Conservation (phyloP, 2,888 invertebrate genomes). For the Euplexia lucipara region DNA sequence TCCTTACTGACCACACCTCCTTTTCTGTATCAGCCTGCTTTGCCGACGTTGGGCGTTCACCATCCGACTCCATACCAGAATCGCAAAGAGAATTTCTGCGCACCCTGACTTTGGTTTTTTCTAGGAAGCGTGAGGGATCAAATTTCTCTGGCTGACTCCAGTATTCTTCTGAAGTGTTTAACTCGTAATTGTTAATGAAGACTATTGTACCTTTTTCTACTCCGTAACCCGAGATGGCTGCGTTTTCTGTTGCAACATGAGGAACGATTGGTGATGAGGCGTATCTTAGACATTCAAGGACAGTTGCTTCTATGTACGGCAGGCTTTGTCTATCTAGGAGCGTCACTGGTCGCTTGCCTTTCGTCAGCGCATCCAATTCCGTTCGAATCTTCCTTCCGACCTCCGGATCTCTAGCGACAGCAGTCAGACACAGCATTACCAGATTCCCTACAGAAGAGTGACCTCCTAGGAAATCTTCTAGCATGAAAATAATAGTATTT, state of each 20-base stretch:
- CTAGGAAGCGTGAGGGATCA: slow-evolving; percentile 94
- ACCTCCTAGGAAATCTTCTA: slow-evolving; percentile 97
- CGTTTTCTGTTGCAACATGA: slow-evolving; percentile 95
- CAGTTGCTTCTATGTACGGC: slow-evolving; percentile 95
- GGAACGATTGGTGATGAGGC: slow-evolving; percentile 97
- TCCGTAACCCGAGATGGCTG: slow-evolving; percentile 93
- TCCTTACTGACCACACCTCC: slow-evolving; percentile 84
- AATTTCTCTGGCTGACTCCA: slow-evolving; percentile 94
- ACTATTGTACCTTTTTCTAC: slow-evolving; percentile 95
- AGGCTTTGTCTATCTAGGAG: slow-evolving; percentile 92
- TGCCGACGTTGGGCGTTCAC: slow-evolving; percentile 71
- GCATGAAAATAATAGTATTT: slow-evolving; percentile 95
- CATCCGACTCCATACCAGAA: slow-evolving; percentile 90
- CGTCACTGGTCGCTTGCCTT: slow-evolving; percentile 90
- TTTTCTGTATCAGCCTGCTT: slow-evolving; percentile 78
- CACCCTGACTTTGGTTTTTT: slow-evolving; percentile 78
- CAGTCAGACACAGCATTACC: slow-evolving; percentile 94
- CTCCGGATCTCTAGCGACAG: slow-evolving; percentile 92
- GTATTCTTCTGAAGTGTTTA: slow-evolving; percentile 94
- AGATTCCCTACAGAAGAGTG: slow-evolving; percentile 97
- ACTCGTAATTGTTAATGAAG: slow-evolving; percentile 95
- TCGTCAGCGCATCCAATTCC: slow-evolving; percentile 93
- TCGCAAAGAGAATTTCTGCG: slow-evolving; percentile 89
- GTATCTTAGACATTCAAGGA: slow-evolving; percentile 95
- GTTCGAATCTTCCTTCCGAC: slow-evolving; percentile 92